Base-by-base conservation (phyloP, 2,113 vertebrate genomes). In the Nanorana parkeri region DNA sequence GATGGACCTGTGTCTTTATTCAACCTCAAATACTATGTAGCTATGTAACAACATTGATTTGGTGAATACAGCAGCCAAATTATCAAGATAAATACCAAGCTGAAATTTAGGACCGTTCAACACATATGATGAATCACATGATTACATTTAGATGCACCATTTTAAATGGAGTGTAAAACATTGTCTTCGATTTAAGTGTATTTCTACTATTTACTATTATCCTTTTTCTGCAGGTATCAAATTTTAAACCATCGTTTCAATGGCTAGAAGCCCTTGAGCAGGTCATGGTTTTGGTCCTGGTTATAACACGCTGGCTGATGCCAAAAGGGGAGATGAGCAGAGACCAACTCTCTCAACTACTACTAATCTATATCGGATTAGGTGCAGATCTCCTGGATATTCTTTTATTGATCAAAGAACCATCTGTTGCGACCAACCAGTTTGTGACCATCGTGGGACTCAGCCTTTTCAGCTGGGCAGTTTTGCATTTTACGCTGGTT, bases 361-460 rank as follows among this genome's bases (percentile, higher is more conserved):
- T 94, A 58, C 89, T 93, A 89, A 90, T 91, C 69, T 90, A 94
- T 0, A 88, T 93, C 23, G 92, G 90, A 23, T 88, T 94, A 68
- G 92, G 93, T 0, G 92, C 92, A 0, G 92, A 94, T 83, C 93
- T 94, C 83, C 83, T 94, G 84, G 93, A 94, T 85, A 92, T 94
- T n/a, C 91, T 94, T 11, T 89, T 92, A 72, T 89, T 91, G 47
- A 93, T 94, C 84, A 91, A 90, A 80, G 89, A 93, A 68, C 87
- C 89, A 0, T 85, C 91, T 69, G 89, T 94, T 29, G 88, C 90
- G 76, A 89, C 85, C 82, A 93, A 92, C 72, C 63, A 19, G 26
- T 68, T 17, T 0, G 85, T 93, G 2, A 83, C 92, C 54, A 83
- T 91, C 17, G 80, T 86, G 0, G 93, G 92, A 13, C 77, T 94